Evolutionary conservation across 1,140 invertebrate species (phyloP), one percentile per base, ranked within the genome.

Genomic region (Lepidurus arcticus): DNA sequence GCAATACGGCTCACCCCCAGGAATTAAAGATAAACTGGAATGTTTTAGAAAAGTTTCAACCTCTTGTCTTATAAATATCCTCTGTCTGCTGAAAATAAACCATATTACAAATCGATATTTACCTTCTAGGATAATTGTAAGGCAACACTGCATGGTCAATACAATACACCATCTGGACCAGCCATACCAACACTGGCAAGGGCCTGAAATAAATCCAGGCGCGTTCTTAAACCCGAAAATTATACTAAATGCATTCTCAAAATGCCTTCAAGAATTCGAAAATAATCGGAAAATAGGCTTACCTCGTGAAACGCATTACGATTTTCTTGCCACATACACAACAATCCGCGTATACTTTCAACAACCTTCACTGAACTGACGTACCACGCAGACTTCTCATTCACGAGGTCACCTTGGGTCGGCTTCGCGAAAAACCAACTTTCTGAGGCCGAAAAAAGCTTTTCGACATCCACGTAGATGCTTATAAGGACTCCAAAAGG

Each of bases 1-100:
- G 45, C 78, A 78, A 73, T 74, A 78, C 7, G 73, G 73, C n/a
- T 78, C 78, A 5, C 78, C 78, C 6, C 78, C 78, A 21, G 78
- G 78, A 34, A 73, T 78, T 7, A 43, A 26, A 16, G n/a, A 74
- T 42, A 78, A 21, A 24, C 78, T 78, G 7, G 7, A 21, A 42
- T n/a, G 7, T 34, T 13, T 34, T 16, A 47, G 9, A 21, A 9
- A 26, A 2, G 21, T n/a, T 47, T 47, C 0, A 47, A 76, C 7
- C 10, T 44, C 34, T 76, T 44, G 75, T 1, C 13, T 5, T 9
- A 42, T 5, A 76, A n/a, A 13, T n/a, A 65, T 65, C 34, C 34
- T 34, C 3, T 34, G 3, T 34, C 34, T 4, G 3, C 34, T 4
- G 3, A 34, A 34, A 21, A 65, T 65, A 47, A 47, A 7, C 16